A percentile compares a stretch with the other conserved stretches of the same genome.
Evolutionary conservation across 2,797 vertebrate species (phyloP).

Genomic region (Mareca penelope): DNA sequence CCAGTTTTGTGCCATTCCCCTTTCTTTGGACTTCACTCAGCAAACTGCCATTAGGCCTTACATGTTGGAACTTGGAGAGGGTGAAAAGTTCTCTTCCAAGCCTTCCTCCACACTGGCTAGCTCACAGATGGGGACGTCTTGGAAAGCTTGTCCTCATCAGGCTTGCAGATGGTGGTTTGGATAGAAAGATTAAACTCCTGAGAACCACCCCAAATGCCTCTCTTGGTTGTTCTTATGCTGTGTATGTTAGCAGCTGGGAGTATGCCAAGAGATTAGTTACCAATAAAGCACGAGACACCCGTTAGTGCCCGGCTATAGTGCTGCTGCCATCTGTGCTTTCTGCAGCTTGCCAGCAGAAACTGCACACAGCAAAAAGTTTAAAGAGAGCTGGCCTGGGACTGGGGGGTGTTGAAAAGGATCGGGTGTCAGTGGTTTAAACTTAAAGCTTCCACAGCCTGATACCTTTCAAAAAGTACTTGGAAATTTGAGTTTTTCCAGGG

Average conservation of each 20-base stretch:
- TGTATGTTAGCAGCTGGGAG: neutral
- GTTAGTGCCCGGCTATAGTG: neutral
- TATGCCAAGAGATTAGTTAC: neutral
- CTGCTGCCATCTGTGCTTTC: neutral
- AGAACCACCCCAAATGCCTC: neutral
- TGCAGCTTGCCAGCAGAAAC: constrained; percentile 17
- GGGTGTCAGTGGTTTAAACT: neutral
- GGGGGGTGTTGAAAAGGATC: neutral
- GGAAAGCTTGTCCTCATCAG: neutral
- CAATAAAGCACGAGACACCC: neutral
- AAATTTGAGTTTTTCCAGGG: neutral
- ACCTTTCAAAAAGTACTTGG: neutral
- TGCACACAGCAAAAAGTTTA: neutral
- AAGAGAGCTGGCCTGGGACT: neutral
- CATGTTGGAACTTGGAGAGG: neutral
- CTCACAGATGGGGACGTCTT: rapidly evolving
- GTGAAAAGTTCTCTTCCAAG: rapidly evolving
- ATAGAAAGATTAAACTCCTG: neutral
- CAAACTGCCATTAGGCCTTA: neutral
- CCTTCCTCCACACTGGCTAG: neutral
- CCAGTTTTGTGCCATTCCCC: rapidly evolving
- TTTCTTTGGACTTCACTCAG: neutral
- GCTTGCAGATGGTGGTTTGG: neutral
- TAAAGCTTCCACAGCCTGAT: neutral
- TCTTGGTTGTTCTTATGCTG: neutral